Evolutionary conservation across 2,888 invertebrate genomes (phyloP).

Genomic region (Asteroscopus sphinx): DNA sequence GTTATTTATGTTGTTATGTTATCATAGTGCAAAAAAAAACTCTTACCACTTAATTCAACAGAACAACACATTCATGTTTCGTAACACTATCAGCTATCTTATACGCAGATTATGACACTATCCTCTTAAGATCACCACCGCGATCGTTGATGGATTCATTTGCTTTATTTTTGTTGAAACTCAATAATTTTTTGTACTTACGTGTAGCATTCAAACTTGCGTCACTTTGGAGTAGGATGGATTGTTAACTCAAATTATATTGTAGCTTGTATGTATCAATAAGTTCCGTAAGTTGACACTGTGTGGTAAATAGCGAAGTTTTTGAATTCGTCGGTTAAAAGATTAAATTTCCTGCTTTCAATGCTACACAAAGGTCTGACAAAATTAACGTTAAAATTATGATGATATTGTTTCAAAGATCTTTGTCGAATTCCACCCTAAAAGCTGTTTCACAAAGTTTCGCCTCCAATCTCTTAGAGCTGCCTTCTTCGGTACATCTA

Average conservation of each 20-base stretch:
- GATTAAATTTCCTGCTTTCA: not conserved
- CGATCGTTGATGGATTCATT: conserved; percentile 29
- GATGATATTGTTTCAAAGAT: too few relatives aligned
- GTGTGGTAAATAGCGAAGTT: not conserved
- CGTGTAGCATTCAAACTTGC: conserved; percentile 23
- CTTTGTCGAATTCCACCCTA: too few relatives aligned
- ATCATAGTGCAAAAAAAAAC: too few relatives aligned
- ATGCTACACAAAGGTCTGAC: not conserved
- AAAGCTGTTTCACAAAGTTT: too few relatives aligned
- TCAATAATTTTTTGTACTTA: conserved; percentile 17
- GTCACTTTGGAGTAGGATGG: conserved; percentile 15
- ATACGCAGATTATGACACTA: conserved; percentile 60
- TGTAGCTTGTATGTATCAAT: conserved; percentile 17
- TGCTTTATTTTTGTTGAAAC: conserved; percentile 25
- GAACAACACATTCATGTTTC: conserved; percentile 43
- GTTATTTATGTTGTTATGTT: too few relatives aligned
- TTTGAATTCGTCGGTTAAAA: not conserved
- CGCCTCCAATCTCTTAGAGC: too few relatives aligned
- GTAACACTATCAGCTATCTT: conserved; percentile 47
- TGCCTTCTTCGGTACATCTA: too few relatives aligned
- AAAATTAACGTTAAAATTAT: too few relatives aligned
- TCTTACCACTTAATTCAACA: conserved; percentile 1
- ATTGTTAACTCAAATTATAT: conserved; percentile 14
- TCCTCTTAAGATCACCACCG: conserved; percentile 31
- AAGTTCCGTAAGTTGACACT: conserved; percentile 5